Evolutionary conservation across 1,140 invertebrate species (phyloP).

Genomic region (Teleopsis dalmanni): DNA sequence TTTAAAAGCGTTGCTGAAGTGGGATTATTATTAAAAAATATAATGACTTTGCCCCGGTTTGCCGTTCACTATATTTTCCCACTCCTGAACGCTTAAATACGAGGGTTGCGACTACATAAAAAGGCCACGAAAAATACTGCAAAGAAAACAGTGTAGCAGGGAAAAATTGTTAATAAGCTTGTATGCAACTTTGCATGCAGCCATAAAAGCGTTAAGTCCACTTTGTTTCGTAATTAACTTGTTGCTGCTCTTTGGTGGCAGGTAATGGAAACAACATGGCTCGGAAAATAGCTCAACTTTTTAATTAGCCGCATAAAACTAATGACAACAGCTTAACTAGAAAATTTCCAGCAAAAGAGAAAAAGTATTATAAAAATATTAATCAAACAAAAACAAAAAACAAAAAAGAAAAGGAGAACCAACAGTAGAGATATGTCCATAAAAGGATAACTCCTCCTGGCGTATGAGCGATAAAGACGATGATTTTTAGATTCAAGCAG

Average conservation of each 20-base stretch:
- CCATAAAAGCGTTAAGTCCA: not conserved
- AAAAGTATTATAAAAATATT: not conserved
- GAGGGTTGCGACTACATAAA: too few species aligned
- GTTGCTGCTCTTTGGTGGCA: too few species aligned
- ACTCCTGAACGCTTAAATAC: too few species aligned
- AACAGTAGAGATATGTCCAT: not conserved
- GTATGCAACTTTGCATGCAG: not conserved
- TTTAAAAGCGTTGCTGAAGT: too few species aligned
- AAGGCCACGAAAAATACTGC: not conserved
- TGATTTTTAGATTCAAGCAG: too few species aligned
- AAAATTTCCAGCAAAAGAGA: not conserved
- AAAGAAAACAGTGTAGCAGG: not conserved
- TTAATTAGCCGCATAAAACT: slow-evolving; percentile 10
- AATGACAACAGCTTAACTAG: slow-evolving; percentile 5
- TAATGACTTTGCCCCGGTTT: too few species aligned
- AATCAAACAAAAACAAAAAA: not conserved
- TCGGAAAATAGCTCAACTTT: slow-evolving; percentile 4
- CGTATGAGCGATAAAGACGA: not conserved
- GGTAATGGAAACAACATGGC: too few species aligned
- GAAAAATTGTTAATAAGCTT: not conserved
- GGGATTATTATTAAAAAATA: too few species aligned
- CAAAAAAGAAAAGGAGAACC: not conserved
- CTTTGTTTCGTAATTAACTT: slow-evolving; percentile 6
- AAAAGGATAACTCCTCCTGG: not conserved
- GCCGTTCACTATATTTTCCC: too few species aligned